A percentile compares a stretch with the other conserved stretches of the same genome.
These are phyloP conservation scores for Solenodon paradoxus DNA, from an alignment of 2,113 vertebrate species.

Conservation along the genomic window DNA sequence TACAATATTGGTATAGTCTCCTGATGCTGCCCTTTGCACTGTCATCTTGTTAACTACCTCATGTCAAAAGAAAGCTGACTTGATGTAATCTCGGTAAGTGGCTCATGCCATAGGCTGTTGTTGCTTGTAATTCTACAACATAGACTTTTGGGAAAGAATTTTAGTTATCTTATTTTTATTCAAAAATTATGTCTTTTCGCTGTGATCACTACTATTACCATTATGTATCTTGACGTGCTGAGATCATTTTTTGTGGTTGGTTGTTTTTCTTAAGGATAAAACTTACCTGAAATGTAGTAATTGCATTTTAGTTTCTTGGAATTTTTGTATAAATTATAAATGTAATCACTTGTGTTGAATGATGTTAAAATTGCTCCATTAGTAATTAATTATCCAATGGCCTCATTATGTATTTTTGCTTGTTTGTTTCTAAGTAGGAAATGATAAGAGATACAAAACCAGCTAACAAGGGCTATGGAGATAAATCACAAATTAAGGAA, in stretches of 20 bases:
- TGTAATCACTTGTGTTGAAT: neutral
- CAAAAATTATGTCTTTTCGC: neutral
- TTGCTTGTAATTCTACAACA: neutral
- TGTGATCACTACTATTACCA: neutral
- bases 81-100: conserved; percentile 97
- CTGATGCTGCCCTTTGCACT: conserved; percentile 91
- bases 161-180: conserved; percentile 49
- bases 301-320: neutral
- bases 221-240: neutral
- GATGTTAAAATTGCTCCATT: neutral
- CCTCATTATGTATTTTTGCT: neutral
- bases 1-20: conserved; percentile 94
- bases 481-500: neutral
- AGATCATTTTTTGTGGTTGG: neutral
- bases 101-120: neutral
- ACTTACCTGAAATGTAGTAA: neutral
- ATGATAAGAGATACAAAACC: neutral
- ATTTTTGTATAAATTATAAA: neutral
- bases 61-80: conserved; percentile 96
- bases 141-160: neutral
- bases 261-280: neutral
- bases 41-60: conserved; percentile 95
- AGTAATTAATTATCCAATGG: neutral
- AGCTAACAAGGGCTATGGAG: neutral
- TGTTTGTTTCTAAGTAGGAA: neutral